Evolutionary conservation across 2,888 invertebrate genomes (phyloP).

Genomic region (Aspidiotus destructor): DNA sequence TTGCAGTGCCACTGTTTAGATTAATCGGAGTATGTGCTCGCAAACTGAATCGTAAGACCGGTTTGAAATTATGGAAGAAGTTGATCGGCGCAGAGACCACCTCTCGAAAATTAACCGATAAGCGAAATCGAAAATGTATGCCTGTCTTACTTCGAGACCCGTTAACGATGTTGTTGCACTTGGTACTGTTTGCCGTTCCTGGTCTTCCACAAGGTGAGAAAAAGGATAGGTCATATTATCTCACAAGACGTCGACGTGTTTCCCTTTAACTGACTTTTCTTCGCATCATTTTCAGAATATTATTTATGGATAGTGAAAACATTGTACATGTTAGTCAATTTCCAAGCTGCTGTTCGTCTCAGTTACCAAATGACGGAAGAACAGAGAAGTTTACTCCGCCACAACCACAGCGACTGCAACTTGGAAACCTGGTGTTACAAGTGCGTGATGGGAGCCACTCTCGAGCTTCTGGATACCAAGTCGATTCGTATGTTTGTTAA

Average conservation of each 20-base stretch:
- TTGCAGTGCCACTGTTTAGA: slow-evolving; percentile 73
- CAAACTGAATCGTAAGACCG: not conserved
- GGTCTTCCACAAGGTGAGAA: slow-evolving; percentile 49
- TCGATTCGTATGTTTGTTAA: not conserved
- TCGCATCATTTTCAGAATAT: slow-evolving; percentile 55
- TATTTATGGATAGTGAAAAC: slow-evolving; percentile 79
- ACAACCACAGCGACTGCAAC: not conserved
- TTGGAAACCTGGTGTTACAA: not conserved
- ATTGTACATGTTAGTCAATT: slow-evolving; percentile 77
- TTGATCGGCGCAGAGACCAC: not conserved
- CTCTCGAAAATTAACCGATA: not conserved
- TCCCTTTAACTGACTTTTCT: not conserved
- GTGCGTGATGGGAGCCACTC: not conserved
- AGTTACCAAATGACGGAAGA: not conserved
- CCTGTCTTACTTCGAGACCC: slow-evolving; percentile 82
- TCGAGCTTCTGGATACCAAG: not conserved
- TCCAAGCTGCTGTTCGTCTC: slow-evolving; percentile 76
- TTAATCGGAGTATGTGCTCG: slow-evolving; percentile 78
- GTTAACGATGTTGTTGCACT: slow-evolving; percentile 72
- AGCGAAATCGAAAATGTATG: not conserved
- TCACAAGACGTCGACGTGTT: slow-evolving; percentile 35
- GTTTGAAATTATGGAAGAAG: not conserved
- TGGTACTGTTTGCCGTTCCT: slow-evolving; percentile 51
- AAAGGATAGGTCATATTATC: no score
- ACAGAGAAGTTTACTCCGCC: not conserved